These are phyloP conservation scores for Antedon bifida DNA, from an alignment of 35 echinoderm and acorn worm species.

Conservation along the genomic window DNA sequence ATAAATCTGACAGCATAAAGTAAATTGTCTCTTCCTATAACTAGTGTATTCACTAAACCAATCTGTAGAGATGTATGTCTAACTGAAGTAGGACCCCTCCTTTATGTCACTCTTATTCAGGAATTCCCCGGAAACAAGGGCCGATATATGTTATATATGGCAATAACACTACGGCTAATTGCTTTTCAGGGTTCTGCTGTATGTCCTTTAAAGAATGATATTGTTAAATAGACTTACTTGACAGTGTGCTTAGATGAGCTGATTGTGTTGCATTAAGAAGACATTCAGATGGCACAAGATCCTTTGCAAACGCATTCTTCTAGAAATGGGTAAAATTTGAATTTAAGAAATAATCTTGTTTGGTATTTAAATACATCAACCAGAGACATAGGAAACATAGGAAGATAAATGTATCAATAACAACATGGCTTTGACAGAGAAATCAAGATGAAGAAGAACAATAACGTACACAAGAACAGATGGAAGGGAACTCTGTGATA, in stretches of 20 bases:
- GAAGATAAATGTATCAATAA: too few species aligned
- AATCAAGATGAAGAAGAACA: not conserved
- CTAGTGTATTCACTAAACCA: too few species aligned
- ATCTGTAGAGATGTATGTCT: too few species aligned
- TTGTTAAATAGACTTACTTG: too few species aligned
- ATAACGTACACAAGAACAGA: slow-evolving; percentile 36
- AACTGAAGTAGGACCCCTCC: too few species aligned
- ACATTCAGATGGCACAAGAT: slow-evolving; percentile 50
- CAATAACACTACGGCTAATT: too few species aligned
- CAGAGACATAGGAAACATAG: not conserved
- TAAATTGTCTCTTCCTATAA: too few species aligned
- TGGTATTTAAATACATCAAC: not conserved
- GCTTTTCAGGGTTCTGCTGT: too few species aligned
- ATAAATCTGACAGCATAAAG: not conserved
- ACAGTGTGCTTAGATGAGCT: slow-evolving; percentile 48
- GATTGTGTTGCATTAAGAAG: slow-evolving; percentile 41
- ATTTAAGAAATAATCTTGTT: not conserved
- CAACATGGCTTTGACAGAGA: not conserved
- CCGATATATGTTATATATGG: too few species aligned
- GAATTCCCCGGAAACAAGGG: too few species aligned
- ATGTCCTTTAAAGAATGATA: too few species aligned
- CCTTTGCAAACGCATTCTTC: slow-evolving; percentile 24
- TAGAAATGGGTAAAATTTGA: not conserved
- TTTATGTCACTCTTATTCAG: too few species aligned
- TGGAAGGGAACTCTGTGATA: slow-evolving; percentile 27